These are phyloP conservation scores for Halocynthia aurantium DNA, from an alignment of 23 tunicate species.

Conservation along the genomic window DNA sequence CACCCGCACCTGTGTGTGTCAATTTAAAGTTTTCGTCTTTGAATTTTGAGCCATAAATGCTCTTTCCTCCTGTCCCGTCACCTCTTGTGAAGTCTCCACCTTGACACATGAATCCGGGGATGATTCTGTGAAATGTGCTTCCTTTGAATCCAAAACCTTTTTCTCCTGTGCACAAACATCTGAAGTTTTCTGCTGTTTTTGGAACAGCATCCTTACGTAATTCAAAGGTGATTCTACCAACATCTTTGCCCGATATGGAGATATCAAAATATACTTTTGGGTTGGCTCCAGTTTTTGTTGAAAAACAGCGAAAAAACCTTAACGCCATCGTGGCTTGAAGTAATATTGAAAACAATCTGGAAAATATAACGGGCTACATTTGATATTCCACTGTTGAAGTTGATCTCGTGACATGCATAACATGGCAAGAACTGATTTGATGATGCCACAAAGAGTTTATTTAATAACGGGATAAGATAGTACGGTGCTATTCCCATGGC, in stretches of 20 bases:
- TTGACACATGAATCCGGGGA: slow-evolving; percentile 98
- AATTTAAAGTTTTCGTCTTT: slow-evolving; percentile 88
- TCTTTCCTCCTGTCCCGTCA: slow-evolving; percentile 95
- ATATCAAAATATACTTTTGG: slow-evolving; percentile 87
- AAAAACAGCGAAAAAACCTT: slow-evolving; percentile 14
- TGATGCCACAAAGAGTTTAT: too few species aligned
- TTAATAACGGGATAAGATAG: too few species aligned
- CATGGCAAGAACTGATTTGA: too few species aligned
- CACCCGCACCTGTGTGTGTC: slow-evolving; percentile 90
- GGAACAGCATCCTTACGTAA: slow-evolving; percentile 83
- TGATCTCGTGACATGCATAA: too few species aligned
- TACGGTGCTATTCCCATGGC: too few species aligned
- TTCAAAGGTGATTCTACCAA: slow-evolving; percentile 78
- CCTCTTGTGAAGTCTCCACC: slow-evolving; percentile 93
- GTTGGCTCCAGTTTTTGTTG: slow-evolving; percentile 18
- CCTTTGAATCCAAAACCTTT: slow-evolving; percentile 92
- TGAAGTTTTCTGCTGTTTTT: slow-evolving; percentile 94
- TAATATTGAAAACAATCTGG: too few species aligned
- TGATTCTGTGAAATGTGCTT: slow-evolving; percentile 80
- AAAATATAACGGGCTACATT: too few species aligned
- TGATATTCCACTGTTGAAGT: too few species aligned
- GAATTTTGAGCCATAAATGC: slow-evolving; percentile 87
- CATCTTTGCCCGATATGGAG: slow-evolving; percentile 31
- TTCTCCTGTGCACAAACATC: slow-evolving; percentile 94
- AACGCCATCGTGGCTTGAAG: slow-evolving; percentile 1